Conservation (phyloP, 2,888 invertebrate genomes). For the Acanthosoma haemorrhoidale region DNA sequence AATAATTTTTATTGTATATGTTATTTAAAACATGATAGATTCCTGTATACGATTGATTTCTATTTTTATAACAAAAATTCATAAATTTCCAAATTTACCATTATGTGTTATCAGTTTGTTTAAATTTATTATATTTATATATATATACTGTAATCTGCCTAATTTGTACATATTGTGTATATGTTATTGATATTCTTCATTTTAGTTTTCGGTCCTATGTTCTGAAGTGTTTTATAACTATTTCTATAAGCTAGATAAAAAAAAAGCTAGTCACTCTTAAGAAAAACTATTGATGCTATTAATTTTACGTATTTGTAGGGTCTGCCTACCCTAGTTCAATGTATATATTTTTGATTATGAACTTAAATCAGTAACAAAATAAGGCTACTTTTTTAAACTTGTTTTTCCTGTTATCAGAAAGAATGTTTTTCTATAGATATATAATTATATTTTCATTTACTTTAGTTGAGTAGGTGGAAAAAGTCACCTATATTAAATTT, state of each 20-base stretch:
- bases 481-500: neutral
- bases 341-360: neutral
- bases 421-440: neutral
- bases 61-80: slow-evolving; percentile 7
- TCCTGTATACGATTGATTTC: slow-evolving; percentile 5
- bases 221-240: neutral
- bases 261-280: slow-evolving; percentile 2
- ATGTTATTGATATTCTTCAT: neutral
- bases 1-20: slow-evolving; percentile 12
- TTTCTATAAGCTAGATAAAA: neutral
- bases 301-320: neutral
- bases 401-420: neutral
- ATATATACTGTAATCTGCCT: neutral
- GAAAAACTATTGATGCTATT: neutral
- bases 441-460: neutral
- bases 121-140: neutral
- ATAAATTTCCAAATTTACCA: neutral
- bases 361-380: neutral
- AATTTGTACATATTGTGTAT: slow-evolving; percentile 4
- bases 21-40: slow-evolving; percentile 6
- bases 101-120: neutral
- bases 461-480: neutral
- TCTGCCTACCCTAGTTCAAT: neutral
- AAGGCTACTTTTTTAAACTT: neutral
- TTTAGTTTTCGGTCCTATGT: neutral